A percentile compares a stretch with the other conserved stretches of the same genome.
phyloP scores from a whole-genome alignment of 2,888 invertebrate genomes.

The Sarcophaga subvicina region DNA sequence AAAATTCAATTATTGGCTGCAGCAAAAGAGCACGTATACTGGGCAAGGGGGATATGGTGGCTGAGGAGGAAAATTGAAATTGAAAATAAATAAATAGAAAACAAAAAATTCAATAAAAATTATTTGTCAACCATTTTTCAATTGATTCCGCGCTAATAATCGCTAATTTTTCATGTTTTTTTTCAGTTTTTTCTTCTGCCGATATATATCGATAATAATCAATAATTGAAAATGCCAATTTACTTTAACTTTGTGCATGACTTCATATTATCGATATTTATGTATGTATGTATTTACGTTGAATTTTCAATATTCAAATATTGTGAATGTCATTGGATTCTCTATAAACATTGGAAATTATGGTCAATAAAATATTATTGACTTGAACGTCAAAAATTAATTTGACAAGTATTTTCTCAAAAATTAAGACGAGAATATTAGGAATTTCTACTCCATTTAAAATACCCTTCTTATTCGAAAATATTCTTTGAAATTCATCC shows the following conservation, averaged over 20 bases:
- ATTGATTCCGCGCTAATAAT: conserved; percentile 60
- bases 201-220: conserved; percentile 51
- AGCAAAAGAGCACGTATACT: background rate
- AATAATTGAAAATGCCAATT: conserved; percentile 64
- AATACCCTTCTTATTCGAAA: background rate
- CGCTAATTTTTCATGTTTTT: conserved; percentile 57
- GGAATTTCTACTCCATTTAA: too few relatives aligned
- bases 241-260: conserved; percentile 45
- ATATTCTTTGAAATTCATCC: background rate
- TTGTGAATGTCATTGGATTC: too few relatives aligned
- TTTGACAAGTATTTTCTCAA: background rate
- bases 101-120: background rate
- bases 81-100: conserved; percentile 47
- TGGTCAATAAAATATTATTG: background rate
- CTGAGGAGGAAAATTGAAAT: background rate
- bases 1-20: conserved; percentile 45
- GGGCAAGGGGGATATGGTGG: too few relatives aligned
- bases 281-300: background rate
- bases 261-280: conserved; percentile 35
- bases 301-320: background rate
- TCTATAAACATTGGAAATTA: too few relatives aligned
- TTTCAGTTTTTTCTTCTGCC: conserved; percentile 20
- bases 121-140: conserved; percentile 52
- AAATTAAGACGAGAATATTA: background rate
- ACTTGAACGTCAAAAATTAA: background rate